phyloP scores from a whole-genome alignment of 1,140 invertebrate species.

The Solenopsis fugax region DNA sequence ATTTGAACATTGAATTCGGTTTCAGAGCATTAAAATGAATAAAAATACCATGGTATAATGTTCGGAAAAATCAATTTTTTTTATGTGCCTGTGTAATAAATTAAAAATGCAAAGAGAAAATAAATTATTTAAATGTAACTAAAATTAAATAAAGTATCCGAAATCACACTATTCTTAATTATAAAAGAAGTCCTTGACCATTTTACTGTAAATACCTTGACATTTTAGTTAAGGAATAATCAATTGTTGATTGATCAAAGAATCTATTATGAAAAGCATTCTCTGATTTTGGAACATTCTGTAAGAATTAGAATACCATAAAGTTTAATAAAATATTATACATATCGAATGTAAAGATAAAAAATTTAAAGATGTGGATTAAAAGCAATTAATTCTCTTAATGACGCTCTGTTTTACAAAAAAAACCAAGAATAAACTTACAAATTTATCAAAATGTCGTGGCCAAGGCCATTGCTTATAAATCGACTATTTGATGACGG shows the following conservation, averaged over 20 bases:
- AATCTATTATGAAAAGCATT: slow-evolving; percentile 6
- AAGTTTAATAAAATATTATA: background rate
- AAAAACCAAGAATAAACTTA: background rate
- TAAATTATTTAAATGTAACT: background rate
- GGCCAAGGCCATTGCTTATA: slow-evolving; percentile 29
- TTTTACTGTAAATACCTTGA: background rate
- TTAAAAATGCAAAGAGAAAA: background rate
- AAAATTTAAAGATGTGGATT: background rate
- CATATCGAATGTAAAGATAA: too few relatives aligned
- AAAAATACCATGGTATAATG: too few relatives aligned
- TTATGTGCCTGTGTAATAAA: background rate
- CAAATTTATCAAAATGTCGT: slow-evolving; percentile 39
- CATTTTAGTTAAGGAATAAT: background rate
- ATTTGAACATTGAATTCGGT: too few relatives aligned
- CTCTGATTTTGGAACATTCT: background rate
- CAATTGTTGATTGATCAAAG: background rate
- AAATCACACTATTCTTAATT: background rate
- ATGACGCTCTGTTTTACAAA: background rate
- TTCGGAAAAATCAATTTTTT: too few relatives aligned
- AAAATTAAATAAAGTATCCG: background rate
- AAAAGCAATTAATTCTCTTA: background rate
- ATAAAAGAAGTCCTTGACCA: background rate
- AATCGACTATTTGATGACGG: background rate
- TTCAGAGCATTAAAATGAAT: too few relatives aligned
- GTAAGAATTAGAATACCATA: background rate